Percentiles rank a stretch among this genome's conserved stretches.
phyloP scores from a whole-genome alignment of 2,888 invertebrate genomes.

The Cephus nigrinus region DNA sequence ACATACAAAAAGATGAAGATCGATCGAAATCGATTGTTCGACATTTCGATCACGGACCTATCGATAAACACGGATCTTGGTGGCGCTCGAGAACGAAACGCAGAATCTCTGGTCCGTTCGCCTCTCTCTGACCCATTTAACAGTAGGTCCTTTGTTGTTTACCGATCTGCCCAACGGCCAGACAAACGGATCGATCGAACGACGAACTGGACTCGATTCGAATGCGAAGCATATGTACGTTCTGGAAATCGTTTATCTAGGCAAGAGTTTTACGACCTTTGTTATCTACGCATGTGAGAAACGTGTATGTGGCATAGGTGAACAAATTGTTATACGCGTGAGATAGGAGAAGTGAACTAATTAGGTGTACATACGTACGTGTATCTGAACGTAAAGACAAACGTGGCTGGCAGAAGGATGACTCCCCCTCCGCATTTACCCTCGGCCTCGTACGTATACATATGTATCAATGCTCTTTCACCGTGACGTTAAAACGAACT shows the following conservation, averaged over 20 bases:
- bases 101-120: constrained; percentile 53
- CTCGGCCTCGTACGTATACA: neutral
- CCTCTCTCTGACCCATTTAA: constrained; percentile 38
- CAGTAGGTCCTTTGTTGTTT: neutral
- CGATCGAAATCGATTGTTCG: constrained; percentile 10
- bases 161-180: neutral
- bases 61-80: constrained; percentile 32
- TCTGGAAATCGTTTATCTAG: neutral
- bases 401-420: neutral
- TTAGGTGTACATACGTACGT: too few relatives aligned
- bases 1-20: neutral
- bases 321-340: neutral
- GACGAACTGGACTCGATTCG: neutral
- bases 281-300: neutral
- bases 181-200: neutral
- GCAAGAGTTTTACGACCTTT: neutral
- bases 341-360: neutral
- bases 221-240: neutral
- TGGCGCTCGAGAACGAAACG: constrained; percentile 24
- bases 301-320: neutral
- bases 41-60: constrained; percentile 27
- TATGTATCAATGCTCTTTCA: constrained; percentile 26
- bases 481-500: constrained; percentile 34
- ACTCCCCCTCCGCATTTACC: too few relatives aligned
- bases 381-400: neutral